These are phyloP conservation scores for Andrena fulva DNA, from an alignment of 2,888 invertebrate species.

Conservation along the genomic window DNA sequence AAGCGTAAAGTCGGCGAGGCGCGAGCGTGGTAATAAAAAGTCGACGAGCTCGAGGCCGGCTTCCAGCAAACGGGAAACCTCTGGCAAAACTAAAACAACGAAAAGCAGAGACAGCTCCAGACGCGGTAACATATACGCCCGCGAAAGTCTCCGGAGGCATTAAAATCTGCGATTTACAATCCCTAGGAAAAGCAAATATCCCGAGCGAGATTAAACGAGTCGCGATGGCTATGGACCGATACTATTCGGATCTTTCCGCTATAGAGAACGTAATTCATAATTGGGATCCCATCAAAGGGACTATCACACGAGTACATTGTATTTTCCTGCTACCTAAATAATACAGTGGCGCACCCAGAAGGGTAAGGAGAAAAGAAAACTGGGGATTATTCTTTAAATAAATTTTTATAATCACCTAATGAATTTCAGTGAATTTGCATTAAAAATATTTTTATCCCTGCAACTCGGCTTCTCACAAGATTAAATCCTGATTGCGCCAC, in stretches of 20 bases:
- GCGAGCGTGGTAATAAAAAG: conserved; percentile 34
- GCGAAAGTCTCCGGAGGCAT: background rate
- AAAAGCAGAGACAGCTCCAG: conserved; percentile 43
- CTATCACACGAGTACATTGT: conserved; percentile 16
- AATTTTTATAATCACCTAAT: too few species aligned
- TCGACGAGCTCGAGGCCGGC: conserved; percentile 29
- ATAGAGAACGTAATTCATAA: conserved; percentile 65
- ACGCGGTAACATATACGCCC: conserved; percentile 38
- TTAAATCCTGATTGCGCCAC: background rate
- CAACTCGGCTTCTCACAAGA: too few species aligned
- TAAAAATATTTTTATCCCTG: too few species aligned
- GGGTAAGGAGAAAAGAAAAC: too few species aligned
- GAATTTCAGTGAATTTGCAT: too few species aligned
- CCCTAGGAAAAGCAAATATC: background rate
- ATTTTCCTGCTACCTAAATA: too few species aligned
- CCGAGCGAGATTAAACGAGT: conserved; percentile 21
- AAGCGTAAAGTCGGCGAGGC: background rate
- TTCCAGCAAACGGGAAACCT: conserved; percentile 40
- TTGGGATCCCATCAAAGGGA: conserved; percentile 67
- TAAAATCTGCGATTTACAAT: background rate
- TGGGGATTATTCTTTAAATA: too few species aligned
- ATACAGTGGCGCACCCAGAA: too few species aligned
- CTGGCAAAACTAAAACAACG: conserved; percentile 41
- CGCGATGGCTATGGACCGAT: conserved; percentile 61
- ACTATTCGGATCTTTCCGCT: conserved; percentile 57